A percentile compares a stretch with the other conserved stretches of the same genome.
phyloP scores from a whole-genome alignment of 1,140 invertebrate species.

The Drosophila nebulosa region DNA sequence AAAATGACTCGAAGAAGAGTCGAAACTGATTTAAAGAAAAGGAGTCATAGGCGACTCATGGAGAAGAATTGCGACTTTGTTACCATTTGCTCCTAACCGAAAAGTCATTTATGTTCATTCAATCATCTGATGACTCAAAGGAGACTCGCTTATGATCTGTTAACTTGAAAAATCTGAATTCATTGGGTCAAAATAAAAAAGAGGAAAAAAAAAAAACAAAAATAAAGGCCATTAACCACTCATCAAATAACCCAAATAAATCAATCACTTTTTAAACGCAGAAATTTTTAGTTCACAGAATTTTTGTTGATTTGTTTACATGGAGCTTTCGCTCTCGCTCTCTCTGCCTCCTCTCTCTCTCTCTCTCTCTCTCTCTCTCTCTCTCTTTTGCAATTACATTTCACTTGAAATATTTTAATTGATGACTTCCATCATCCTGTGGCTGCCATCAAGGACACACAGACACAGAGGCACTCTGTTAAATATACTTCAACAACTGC shows the following conservation, averaged over 20 bases:
- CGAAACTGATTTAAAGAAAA: too few relatives aligned
- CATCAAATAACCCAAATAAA: constrained; percentile 11
- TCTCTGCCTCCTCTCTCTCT: too few relatives aligned
- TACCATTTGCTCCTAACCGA: too few relatives aligned
- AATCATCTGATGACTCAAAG: too few relatives aligned
- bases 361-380: too few relatives aligned
- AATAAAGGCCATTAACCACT: constrained; percentile 11
- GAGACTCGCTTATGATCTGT: too few relatives aligned
- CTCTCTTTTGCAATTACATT: not conserved
- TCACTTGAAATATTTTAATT: not conserved
- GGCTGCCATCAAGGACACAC: constrained; percentile 7
- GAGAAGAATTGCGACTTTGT: too few relatives aligned
- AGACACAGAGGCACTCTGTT: not conserved
- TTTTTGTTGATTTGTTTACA: not conserved
- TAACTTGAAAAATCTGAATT: too few relatives aligned
- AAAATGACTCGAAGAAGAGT: too few relatives aligned
- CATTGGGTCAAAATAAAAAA: not conserved
- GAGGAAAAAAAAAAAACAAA: not conserved
- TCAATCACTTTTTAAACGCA: not conserved
- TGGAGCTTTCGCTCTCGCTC: too few relatives aligned
- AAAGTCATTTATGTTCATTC: too few relatives aligned
- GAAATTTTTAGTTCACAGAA: not conserved
- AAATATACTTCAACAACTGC: not conserved
- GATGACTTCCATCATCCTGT: not conserved
- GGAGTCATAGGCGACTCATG: too few relatives aligned